Percentiles rank a stretch among this genome's conserved stretches.
These are phyloP conservation scores for Nymphicus hollandicus DNA, from an alignment of 2,113 vertebrate genomes.

Conservation along the genomic window DNA sequence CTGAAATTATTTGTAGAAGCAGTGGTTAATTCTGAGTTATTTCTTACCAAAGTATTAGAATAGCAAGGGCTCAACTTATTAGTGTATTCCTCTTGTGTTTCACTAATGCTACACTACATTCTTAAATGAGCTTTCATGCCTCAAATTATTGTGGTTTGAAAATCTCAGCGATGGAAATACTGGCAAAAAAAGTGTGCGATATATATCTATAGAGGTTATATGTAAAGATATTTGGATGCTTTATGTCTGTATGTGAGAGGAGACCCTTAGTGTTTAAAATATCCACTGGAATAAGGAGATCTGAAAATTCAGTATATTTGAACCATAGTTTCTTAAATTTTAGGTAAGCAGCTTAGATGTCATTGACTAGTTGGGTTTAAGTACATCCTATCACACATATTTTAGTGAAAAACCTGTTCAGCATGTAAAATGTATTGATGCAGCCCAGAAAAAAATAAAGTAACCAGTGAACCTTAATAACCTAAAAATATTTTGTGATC, in stretches of 20 bases:
- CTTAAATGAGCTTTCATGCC: background rate
- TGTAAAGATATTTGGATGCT: background rate
- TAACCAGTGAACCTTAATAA: background rate
- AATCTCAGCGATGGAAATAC: background rate
- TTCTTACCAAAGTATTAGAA: background rate
- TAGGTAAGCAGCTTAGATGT: background rate
- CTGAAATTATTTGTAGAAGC: background rate
- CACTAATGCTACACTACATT: background rate
- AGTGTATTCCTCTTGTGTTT: background rate
- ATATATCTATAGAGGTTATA: background rate
- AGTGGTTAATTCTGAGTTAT: background rate
- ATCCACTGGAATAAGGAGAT: background rate
- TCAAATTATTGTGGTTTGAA: background rate
- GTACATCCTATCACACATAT: background rate
- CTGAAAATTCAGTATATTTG: background rate
- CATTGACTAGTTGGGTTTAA: background rate
- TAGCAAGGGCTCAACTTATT: background rate
- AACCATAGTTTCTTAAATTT: background rate
- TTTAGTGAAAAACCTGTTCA: background rate
- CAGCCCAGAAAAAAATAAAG: background rate
- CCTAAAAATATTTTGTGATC: background rate
- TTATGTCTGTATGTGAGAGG: background rate
- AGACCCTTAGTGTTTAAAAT: background rate
- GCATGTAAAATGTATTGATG: background rate
- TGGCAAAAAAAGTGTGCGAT: background rate